Percentiles rank a stretch among this genome's conserved stretches.
phyloP scores from a whole-genome alignment of 2,113 vertebrate species.

The Telmatochromis sp. region DNA sequence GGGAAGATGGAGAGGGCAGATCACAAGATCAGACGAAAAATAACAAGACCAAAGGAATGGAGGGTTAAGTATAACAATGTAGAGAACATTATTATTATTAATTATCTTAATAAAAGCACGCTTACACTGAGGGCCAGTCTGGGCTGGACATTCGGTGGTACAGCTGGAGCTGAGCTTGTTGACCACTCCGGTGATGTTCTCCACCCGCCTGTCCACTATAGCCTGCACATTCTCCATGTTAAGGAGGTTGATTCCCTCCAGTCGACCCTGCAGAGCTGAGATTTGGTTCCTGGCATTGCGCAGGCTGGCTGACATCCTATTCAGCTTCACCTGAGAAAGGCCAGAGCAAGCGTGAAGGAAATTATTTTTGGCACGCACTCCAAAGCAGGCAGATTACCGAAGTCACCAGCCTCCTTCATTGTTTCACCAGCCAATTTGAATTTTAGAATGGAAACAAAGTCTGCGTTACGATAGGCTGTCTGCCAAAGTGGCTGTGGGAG shows the following conservation, averaged over 20 bases:
- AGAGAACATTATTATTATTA: background rate
- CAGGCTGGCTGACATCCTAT: conserved; percentile 81
- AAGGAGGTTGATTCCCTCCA: conserved; percentile 80
- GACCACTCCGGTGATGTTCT: conserved; percentile 80
- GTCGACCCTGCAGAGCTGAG: conserved; percentile 74
- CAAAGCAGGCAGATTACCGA: conserved; percentile 45
- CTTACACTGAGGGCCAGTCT: conserved; percentile 59
- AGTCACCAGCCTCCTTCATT: conserved; percentile 15
- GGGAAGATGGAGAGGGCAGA: background rate
- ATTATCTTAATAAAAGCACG: background rate
- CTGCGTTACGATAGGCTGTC: conserved; percentile 6
- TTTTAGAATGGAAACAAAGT: conserved; percentile 18
- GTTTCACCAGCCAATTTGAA: conserved; percentile 24
- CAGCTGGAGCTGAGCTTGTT: conserved; percentile 81
- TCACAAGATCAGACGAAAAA: background rate
- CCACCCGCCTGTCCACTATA: conserved; percentile 81
- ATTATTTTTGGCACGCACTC: conserved; percentile 20
- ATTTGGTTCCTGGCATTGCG: conserved; percentile 83
- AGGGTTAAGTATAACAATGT: background rate
- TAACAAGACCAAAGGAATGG: background rate
- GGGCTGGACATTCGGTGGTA: conserved; percentile 71
- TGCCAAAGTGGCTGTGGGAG: conserved; percentile 29
- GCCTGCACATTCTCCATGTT: conserved; percentile 83
- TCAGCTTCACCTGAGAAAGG: conserved; percentile 77
- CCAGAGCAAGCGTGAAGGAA: background rate